These are phyloP conservation scores for Pelagia noctiluca DNA, from an alignment of 30 jellyfish, hydroid and myxozoan genomes.

Conservation along the genomic window DNA sequence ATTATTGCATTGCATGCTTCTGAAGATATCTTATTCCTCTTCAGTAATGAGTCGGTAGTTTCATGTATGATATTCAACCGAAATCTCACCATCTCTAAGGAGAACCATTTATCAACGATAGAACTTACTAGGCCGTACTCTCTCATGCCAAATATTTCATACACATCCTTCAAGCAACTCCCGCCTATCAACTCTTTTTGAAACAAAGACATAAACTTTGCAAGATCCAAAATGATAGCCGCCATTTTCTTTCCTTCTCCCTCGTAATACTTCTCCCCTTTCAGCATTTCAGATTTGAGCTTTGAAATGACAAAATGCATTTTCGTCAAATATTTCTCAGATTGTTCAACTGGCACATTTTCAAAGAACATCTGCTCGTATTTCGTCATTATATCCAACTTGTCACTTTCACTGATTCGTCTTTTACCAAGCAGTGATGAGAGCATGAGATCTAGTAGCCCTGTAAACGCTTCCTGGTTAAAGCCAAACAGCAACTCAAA, in stretches of 20 bases:
- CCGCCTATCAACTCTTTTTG: constrained; percentile 38
- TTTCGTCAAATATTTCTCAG: constrained; percentile 9
- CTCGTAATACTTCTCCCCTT: background rate
- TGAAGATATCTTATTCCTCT: constrained; percentile 12
- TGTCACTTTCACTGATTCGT: constrained; percentile 45
- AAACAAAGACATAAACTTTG: constrained; percentile 35
- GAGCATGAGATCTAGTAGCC: constrained; percentile 47
- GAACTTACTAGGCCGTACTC: constrained; percentile 24
- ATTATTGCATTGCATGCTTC: background rate
- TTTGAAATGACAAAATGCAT: constrained; percentile 49
- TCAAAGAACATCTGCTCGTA: constrained; percentile 61
- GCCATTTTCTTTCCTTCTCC: constrained; percentile 19
- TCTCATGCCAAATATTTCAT: constrained; percentile 23
- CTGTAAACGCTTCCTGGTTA: constrained; percentile 51
- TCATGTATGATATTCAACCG: constrained; percentile 41
- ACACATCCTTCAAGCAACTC: background rate
- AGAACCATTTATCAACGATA: constrained; percentile 42
- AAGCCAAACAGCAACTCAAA: constrained; percentile 35
- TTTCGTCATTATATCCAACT: constrained; percentile 30
- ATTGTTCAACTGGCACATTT: background rate
- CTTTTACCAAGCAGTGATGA: constrained; percentile 24
- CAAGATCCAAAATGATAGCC: background rate
- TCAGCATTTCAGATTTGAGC: background rate
- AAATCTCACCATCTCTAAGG: constrained; percentile 39
- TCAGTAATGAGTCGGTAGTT: constrained; percentile 9